Conservation (phyloP, 2,113 vertebrate species). For the Pardalotus punctatus region DNA sequence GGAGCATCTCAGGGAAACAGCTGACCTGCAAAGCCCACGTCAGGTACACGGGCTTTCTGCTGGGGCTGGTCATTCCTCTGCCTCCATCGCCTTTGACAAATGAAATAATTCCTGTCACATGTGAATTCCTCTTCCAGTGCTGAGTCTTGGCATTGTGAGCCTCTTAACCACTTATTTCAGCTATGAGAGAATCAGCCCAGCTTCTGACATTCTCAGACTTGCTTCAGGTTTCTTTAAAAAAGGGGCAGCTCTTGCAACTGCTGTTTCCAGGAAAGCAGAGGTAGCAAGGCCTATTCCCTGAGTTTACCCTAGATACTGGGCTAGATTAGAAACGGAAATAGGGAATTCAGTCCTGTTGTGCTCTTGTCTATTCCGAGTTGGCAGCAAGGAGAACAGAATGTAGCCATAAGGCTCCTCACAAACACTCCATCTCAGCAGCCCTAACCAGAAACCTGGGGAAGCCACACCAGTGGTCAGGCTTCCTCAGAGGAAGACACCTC, state of each 20-base stretch:
- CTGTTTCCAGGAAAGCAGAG: not conserved
- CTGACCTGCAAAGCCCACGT: not conserved
- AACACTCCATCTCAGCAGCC: not conserved
- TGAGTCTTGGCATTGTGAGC: not conserved
- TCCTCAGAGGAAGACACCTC: not conserved
- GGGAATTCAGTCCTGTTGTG: not conserved
- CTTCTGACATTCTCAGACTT: conserved; percentile 22
- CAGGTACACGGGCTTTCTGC: conserved; percentile 2
- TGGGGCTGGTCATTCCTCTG: not conserved
- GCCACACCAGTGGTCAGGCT: not conserved
- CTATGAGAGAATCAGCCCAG: not conserved
- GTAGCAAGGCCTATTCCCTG: not conserved
- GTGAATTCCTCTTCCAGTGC: not conserved
- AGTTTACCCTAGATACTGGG: not conserved
- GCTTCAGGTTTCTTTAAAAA: not conserved
- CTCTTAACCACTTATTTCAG: conserved; percentile 22
- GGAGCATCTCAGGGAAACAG: conserved; percentile 8
- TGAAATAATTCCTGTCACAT: conserved; percentile 2
- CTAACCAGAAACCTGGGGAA: not conserved
- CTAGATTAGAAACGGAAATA: not conserved
- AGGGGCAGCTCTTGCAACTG: not conserved
- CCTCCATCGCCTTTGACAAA: conserved; percentile 17
- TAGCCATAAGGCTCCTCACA: not conserved
- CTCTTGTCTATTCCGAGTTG: not conserved
- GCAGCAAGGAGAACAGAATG: not conserved